Evolutionary conservation across 2,888 invertebrate genomes (phyloP).

Genomic region (Mythimna ferrago): DNA sequence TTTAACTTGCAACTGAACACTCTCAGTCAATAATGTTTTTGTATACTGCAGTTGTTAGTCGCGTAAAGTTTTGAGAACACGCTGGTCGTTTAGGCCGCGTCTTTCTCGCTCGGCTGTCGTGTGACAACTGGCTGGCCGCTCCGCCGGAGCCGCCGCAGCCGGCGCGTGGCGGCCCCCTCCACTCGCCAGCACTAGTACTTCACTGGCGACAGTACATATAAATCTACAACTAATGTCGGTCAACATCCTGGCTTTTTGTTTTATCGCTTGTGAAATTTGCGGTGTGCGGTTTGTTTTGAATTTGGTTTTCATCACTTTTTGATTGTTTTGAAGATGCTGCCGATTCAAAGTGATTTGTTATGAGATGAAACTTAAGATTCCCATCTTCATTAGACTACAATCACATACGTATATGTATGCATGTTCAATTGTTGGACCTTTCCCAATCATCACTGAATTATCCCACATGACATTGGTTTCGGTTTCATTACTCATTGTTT

Average conservation of each 20-base stretch:
- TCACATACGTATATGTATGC: neutral
- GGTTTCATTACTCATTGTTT: conserved; percentile 13
- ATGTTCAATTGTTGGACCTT: conserved; percentile 16
- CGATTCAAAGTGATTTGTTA: conserved; percentile 1
- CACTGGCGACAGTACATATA: conserved; percentile 66
- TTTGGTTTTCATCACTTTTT: conserved; percentile 46
- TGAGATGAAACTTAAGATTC: neutral
- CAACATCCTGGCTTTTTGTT: conserved; percentile 69
- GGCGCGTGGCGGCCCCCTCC: conserved; percentile 77
- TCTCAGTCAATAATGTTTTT: conserved; percentile 79
- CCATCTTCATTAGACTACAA: neutral
- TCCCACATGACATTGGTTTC: conserved; percentile 2
- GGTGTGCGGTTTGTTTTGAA: conserved; percentile 54
- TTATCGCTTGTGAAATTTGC: conserved; percentile 65
- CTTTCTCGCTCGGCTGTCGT: conserved; percentile 86
- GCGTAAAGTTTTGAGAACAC: conserved; percentile 90
- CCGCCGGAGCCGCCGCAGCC: conserved; percentile 62
- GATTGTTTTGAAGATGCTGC: conserved; percentile 23
- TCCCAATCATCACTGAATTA: conserved; percentile 20
- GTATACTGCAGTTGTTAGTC: conserved; percentile 85
- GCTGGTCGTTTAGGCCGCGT: conserved; percentile 84
- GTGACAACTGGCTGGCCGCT: conserved; percentile 82
- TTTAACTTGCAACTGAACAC: conserved; percentile 84
- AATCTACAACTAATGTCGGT: conserved; percentile 69
- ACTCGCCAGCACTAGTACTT: conserved; percentile 48